These are phyloP conservation scores for Macrotus californicus DNA, from an alignment of 2,113 vertebrate species.

Conservation along the genomic window DNA sequence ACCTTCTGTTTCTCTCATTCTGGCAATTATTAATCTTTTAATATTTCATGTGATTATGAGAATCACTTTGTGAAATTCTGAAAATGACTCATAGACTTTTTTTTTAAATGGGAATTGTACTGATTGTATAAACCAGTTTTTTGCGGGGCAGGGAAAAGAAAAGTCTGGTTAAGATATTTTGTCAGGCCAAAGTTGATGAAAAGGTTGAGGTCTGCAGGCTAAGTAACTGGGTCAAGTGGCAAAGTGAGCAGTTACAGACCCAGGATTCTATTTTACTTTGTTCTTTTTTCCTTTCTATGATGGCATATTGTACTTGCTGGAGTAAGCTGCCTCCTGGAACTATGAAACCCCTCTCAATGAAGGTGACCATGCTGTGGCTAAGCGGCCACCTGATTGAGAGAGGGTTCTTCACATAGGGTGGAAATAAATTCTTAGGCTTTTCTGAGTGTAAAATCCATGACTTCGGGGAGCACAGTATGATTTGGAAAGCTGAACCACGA, in stretches of 20 bases:
- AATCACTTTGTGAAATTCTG: neutral
- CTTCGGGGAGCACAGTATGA: neutral
- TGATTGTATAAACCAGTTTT: neutral
- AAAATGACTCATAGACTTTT: neutral
- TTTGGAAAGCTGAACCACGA: neutral
- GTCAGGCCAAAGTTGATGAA: neutral
- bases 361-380: neutral
- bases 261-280: neutral
- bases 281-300: neutral
- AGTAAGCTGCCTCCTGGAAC: neutral
- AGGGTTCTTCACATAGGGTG: neutral
- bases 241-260: neutral
- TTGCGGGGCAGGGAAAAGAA: neutral
- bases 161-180: neutral
- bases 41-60: neutral
- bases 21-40: neutral
- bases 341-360: fast-evolving
- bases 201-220: neutral
- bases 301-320: neutral
- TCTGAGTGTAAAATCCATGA: neutral
- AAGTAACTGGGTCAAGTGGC: neutral
- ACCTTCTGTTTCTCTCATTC: neutral
- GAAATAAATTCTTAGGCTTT: neutral
- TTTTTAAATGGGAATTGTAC: neutral
- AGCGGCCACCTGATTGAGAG: neutral